phyloP scores from a whole-genome alignment of 2,113 vertebrate species.

The Takifugu flavidus region DNA sequence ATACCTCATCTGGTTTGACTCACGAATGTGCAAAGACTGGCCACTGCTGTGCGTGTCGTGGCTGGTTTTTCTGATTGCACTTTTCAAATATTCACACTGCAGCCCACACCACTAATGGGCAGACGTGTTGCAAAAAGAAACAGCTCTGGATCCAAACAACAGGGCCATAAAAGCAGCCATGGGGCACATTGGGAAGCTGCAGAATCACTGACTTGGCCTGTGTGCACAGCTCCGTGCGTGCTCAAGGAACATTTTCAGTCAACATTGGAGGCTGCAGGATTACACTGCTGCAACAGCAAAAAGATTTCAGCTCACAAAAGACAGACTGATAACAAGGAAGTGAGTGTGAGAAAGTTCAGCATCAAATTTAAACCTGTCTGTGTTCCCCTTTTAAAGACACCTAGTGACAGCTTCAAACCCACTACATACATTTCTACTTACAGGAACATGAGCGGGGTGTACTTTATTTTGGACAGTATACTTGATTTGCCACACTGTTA shows the following conservation, averaged over 20 bases:
- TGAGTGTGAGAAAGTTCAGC: neutral
- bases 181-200: neutral
- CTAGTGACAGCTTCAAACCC: too few relatives aligned
- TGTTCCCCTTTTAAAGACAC: neutral
- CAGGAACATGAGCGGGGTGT: too few relatives aligned
- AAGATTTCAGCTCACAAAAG: neutral
- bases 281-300: neutral
- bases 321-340: neutral
- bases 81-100: slow-evolving; percentile 41
- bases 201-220: slow-evolving; percentile 6
- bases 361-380: neutral
- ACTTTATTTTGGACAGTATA: too few relatives aligned
- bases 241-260: neutral
- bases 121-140: slow-evolving; percentile 23
- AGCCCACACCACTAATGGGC: slow-evolving; percentile 6
- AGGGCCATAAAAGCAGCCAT: neutral
- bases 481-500: too few relatives aligned
- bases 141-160: slow-evolving; percentile 18
- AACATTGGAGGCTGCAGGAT: neutral
- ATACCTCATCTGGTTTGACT: slow-evolving; percentile 37
- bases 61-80: slow-evolving; percentile 37
- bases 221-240: neutral
- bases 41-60: slow-evolving; percentile 40
- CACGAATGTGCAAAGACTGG: slow-evolving; percentile 13
- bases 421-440: too few relatives aligned